Evolutionary conservation across 2,888 invertebrate species (phyloP), one percentile per base, ranked within the genome.

Genomic region (Poecilus cupreus): DNA sequence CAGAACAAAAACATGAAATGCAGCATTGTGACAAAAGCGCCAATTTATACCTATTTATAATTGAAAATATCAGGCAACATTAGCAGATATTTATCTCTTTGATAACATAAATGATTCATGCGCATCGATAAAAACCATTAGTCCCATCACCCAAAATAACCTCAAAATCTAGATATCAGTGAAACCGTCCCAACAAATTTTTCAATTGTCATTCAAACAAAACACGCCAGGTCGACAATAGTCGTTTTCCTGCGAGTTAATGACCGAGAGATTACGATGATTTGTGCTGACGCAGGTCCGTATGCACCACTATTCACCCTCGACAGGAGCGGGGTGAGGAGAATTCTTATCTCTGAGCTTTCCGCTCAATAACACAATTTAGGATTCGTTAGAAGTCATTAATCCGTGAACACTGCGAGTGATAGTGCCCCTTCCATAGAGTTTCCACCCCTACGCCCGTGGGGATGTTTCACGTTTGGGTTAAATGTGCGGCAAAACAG

Each of bases 351-450:
- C 88, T 85, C 84, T 79, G 85, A 83, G 87, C 85, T 88, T 88
- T 88, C 87, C 88, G 87, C 88, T 88, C 88, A 88, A 88, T 88
- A 88, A 88, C 87, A 86, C 88, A 88, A 88, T 88, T 88, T 87
- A 84, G 85, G 84, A 84, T 85, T 87, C 85, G 86, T 87, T 87
- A 87, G 75, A 83, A 83, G 57, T 82, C 83, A 83, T 83, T 83
- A 83, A 82, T 83, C 82, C 77, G 77, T 75, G 68, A 80, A 72
- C 13, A 46, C 16, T 18, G 24, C 37, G n/a, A 22, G 13, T 43
- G 72, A 72, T 43, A 49, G 43, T 46, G 26, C 39, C 24, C 22
- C 49, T 8, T 3, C 64, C 18, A 68, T 68, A 20, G 64, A 68
- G 37, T 68, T 37, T 10, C 64, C 8, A 37, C 37, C 64, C 64